Evolutionary conservation across 2,797 vertebrate species (phyloP), one percentile per base, ranked within the genome.

Genomic region (Bovichtus variegatus): DNA sequence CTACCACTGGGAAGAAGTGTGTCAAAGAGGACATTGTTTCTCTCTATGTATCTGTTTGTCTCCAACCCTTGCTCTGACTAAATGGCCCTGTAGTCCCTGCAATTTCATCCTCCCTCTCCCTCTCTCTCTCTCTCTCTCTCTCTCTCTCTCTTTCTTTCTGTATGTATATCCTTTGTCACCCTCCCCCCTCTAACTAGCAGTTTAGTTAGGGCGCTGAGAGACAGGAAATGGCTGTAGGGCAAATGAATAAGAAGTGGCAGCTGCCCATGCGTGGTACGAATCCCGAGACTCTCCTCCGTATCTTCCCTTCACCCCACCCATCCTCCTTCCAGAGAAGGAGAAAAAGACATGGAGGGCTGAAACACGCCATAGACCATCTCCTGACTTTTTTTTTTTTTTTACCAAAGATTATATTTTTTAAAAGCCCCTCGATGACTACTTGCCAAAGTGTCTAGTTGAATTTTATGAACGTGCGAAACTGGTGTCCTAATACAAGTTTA

Each of bases 1-100:
- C 85, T 83, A 89, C 87, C 82, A 85, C 76, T 83, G 89, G 64
- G 86, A 88, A 87, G 73, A 80, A 86, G 76, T 51, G 74, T 80
- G 81, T 93, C 85, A 93, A 93, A 92, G 91, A 91, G 61, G 71
- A 78, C 86, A 90, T 92, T 89, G 91, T 93, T 81, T 85, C 79
- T 68, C 72, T 76, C 83, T 61, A 71, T 88, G 78, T 85, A 82
- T 88, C 73, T 46, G 80, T 89, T 87, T 90, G 88, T 89, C 85
- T 80, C 73, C 78, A 77, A 82, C 76, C 77, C 69, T 82, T 84
- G 58, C 88, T 74, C 61, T 74, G 59, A 65, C 76, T 80, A 76
- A 81, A 81, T 81, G 80, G 66, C 70, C 34, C 66, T 55, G 36
- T 78, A 76, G 74, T 76, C 76, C 15, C 38, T 15, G 62, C 49